Conservation (phyloP, 2,113 vertebrate genomes). For the Siniperca chuatsi region DNA sequence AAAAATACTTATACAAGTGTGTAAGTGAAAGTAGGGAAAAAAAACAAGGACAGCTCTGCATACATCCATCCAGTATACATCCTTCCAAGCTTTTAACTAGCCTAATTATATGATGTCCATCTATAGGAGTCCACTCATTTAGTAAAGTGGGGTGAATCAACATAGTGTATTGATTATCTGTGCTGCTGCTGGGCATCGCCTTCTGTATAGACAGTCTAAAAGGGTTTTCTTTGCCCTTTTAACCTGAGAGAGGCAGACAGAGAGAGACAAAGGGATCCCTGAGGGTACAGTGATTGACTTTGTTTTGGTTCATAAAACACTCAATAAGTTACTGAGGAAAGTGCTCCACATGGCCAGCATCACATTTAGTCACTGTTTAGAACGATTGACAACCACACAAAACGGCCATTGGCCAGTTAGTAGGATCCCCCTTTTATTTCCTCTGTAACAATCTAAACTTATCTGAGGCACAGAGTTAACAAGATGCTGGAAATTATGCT, state of each 20-base stretch:
- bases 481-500: neutral
- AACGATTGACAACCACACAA: neutral
- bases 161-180: slow-evolving; percentile 59
- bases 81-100: slow-evolving; percentile 43
- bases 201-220: slow-evolving; percentile 51
- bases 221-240: slow-evolving; percentile 56
- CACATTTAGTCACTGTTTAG: neutral
- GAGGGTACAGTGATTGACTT: slow-evolving; percentile 53
- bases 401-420: neutral
- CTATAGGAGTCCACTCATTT: slow-evolving; percentile 58
- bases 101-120: slow-evolving; percentile 50
- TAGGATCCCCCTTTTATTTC: neutral
- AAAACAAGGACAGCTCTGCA: neutral
- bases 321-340: slow-evolving; percentile 9
- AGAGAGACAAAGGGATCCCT: slow-evolving; percentile 44
- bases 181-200: slow-evolving; percentile 26
- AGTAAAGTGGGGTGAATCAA: slow-evolving; percentile 69
- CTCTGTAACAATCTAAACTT: neutral
- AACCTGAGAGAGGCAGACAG: slow-evolving; percentile 42
- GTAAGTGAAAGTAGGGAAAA: no score
- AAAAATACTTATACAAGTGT: neutral
- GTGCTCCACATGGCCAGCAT: neutral
- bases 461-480: neutral
- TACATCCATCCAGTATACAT: slow-evolving; percentile 5
- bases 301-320: slow-evolving; percentile 58